Evolutionary conservation across 2,797 vertebrate species (phyloP), one percentile per base, ranked within the genome.

Genomic region (Pangasius mekongensis): DNA sequence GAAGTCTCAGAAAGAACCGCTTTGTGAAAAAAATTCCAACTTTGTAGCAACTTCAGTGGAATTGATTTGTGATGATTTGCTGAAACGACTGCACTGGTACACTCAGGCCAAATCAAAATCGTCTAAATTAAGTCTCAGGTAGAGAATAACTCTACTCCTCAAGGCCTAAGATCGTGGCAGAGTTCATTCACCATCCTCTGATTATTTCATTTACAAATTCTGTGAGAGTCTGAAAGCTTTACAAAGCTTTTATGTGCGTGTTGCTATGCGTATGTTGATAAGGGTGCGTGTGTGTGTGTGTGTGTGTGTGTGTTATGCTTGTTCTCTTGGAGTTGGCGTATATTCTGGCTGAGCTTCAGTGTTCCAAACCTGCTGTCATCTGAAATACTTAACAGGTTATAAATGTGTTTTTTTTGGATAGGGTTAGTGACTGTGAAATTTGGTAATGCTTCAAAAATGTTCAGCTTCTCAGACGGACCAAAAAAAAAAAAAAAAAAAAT

Each of bases 301-400:
- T 80, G 60, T 83, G 58, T 66, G 60, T 66, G 60, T 18, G 27
- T 64, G 11, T 47, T 49, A 33, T 4, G 82, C 82, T 66, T 52
- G 39, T 33, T 3, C 47, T 71, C 49, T 11, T 67, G 27, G 47
- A 69, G 64, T 36, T 39, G 49, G 82, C 30, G 30, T 71, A 71
- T 18, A 39, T 69, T 84, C 49, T n/a, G 39, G 39, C 60, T 24
- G 77, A 58, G 52, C 3, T 36, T 69, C 66, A 36, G 43, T 9
- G 4, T 69, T 69, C 64, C 83, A 71, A 69, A 71, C n/a, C 64
- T 56, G 66, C 83, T 69, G 83, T 84, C 83, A 56, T 54, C 52
- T 83, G 43, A 83, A 67, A 83, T 67, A 83, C 18, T 49, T 83
- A 67, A 43, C 64, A 52, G 64, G 83, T 69, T 84, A 67, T 47